These are phyloP conservation scores for Prosopocoilus inquinatus DNA, from an alignment of 2,888 invertebrate genomes.

Conservation along the genomic window DNA sequence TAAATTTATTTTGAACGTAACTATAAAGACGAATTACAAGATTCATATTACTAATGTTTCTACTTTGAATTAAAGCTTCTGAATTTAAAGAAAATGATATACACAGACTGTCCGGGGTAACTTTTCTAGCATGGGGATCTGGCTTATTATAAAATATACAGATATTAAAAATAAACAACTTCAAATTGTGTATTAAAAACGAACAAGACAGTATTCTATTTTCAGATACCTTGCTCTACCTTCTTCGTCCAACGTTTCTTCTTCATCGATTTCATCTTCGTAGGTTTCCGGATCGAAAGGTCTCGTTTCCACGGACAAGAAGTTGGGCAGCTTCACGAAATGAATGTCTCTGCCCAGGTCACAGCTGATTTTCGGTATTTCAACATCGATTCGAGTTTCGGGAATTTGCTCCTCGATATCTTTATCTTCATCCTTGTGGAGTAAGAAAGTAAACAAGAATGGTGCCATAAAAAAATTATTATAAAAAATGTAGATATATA, in stretches of 20 bases:
- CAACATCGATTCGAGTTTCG: slow-evolving; percentile 94
- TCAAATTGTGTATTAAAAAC: neutral
- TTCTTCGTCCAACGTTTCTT: slow-evolving; percentile 96
- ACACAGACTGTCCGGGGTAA: too few species aligned
- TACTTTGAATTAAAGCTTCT: too few species aligned
- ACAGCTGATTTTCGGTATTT: slow-evolving; percentile 92
- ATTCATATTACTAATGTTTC: too few species aligned
- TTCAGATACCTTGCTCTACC: slow-evolving; percentile 74
- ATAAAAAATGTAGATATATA: too few species aligned
- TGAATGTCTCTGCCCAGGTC: slow-evolving; percentile 90
- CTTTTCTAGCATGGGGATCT: too few species aligned
- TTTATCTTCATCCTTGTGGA: slow-evolving; percentile 59
- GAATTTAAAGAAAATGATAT: too few species aligned
- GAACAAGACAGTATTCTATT: neutral
- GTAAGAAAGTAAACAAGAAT: slow-evolving; percentile 5
- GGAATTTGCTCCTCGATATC: slow-evolving; percentile 79
- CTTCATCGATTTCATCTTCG: slow-evolving; percentile 98
- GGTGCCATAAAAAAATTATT: neutral
- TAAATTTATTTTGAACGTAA: too few species aligned
- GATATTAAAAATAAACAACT: neutral
- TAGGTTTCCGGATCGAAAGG: slow-evolving; percentile 94
- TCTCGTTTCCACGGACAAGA: slow-evolving; percentile 94
- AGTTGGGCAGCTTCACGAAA: slow-evolving; percentile 97
- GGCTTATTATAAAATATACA: too few species aligned
- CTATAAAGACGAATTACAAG: too few species aligned